Percentiles rank a stretch among this genome's conserved stretches.
These are phyloP conservation scores for Trimorus sp. DNA, from an alignment of 2,888 invertebrate species.

Conservation along the genomic window DNA sequence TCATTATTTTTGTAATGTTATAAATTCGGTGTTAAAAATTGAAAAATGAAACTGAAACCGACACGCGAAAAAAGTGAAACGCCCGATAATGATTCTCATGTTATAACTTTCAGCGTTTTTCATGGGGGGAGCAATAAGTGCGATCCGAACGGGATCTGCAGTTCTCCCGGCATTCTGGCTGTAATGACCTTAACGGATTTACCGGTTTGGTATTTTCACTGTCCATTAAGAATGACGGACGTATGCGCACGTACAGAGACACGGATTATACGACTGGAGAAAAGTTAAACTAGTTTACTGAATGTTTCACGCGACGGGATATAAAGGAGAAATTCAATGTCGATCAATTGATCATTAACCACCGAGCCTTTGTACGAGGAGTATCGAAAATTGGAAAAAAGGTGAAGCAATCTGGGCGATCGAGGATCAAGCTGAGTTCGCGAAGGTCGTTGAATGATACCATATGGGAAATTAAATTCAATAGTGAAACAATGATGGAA, in stretches of 20 bases:
- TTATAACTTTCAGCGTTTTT: constrained; percentile 47
- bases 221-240: constrained; percentile 65
- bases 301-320: constrained; percentile 76
- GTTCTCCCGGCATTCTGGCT: constrained; percentile 52
- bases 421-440: constrained; percentile 5
- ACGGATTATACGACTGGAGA: constrained; percentile 73
- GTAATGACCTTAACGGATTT: constrained; percentile 66
- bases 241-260: constrained; percentile 40
- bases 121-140: constrained; percentile 24
- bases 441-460: constrained; percentile 61
- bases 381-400: constrained; percentile 62
- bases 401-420: neutral
- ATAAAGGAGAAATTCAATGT: constrained; percentile 81
- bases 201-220: constrained; percentile 71
- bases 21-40: constrained; percentile 3
- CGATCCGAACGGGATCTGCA: constrained; percentile 36
- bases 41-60: neutral
- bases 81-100: constrained; percentile 22
- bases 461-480: constrained; percentile 33
- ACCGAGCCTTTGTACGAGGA: constrained; percentile 70
- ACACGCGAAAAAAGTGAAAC: constrained; percentile 46
- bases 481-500: constrained; percentile 70
- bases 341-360: constrained; percentile 77
- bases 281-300: constrained; percentile 80
- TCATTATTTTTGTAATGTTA: too few relatives aligned